Evolutionary conservation across 1,140 invertebrate species (phyloP).

Genomic region (Aleiodes sp.): DNA sequence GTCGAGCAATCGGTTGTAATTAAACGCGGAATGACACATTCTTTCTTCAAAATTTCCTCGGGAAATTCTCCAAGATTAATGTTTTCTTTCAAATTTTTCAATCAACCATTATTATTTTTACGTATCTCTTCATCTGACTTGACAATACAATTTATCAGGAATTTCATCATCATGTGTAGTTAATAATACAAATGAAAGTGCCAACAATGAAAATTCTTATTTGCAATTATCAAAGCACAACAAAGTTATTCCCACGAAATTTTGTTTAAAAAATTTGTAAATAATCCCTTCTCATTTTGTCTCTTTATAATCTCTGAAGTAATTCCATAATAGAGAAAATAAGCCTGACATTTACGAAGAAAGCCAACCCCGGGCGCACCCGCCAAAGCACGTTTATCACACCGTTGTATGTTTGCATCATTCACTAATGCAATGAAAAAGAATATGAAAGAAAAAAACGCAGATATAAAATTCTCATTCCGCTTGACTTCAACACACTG

Average conservation of each 20-base stretch:
- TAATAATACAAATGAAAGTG: too few relatives aligned
- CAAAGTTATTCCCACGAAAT: constrained; percentile 13
- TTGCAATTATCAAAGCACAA: neutral
- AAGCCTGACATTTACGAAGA: constrained; percentile 53
- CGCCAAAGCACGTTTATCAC: constrained; percentile 15
- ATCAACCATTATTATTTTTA: too few relatives aligned
- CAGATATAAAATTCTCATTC: neutral
- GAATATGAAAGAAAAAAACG: neutral
- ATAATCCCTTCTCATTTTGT: neutral
- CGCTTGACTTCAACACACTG: neutral
- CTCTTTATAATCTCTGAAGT: constrained; percentile 34
- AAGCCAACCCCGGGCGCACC: constrained; percentile 41
- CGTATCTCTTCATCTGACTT: too few relatives aligned
- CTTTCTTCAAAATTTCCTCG: too few relatives aligned
- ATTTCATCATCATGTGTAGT: too few relatives aligned
- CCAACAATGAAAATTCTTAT: neutral
- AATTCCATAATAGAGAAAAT: constrained; percentile 45
- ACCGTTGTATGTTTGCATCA: neutral
- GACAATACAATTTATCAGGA: too few relatives aligned
- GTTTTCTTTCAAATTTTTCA: too few relatives aligned
- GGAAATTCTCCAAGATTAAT: too few relatives aligned
- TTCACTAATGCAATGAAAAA: neutral
- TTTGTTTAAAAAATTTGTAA: neutral
- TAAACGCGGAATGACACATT: neutral
- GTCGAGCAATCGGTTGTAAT: neutral